Base-by-base conservation (phyloP, 2,888 invertebrate genomes). In the Drosophila pullipes region DNA sequence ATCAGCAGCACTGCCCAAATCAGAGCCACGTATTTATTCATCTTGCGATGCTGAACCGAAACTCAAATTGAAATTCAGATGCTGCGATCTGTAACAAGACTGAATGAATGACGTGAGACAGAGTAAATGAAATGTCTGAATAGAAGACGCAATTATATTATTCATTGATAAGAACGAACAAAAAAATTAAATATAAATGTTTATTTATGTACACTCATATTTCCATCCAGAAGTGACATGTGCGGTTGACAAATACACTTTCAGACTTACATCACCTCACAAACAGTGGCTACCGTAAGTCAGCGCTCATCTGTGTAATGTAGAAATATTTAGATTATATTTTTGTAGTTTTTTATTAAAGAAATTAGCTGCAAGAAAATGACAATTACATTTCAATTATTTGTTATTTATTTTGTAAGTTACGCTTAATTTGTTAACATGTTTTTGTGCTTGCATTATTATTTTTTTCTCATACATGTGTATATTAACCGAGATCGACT, bases 161-260 rank as follows among this genome's bases (percentile, higher is more conserved):
- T 49, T 49, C 50, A 71, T 69, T 79, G 81, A 81, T 81, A 81
- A 85, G 83, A 44, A 25, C 47, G 39, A 55, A 54, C 59, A 59
- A 55, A 47, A 61, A 25, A 49, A 13, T 16, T 7, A 57, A 11
- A 4, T 39, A 39, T 35, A 28, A 13, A 64, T 47, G 6, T 47
- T 16, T 30, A 31, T 25, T 47, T 44, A 31, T 13, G 30, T 5
- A 49, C 25, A 25, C 4, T 47, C n/a, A 60, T 50, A 30, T 33
- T 50, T 31, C 7, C n/a, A 49, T 35, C 31, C 31, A 47, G 60
- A 60, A 35, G 30, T 63, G 52, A 35, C 50, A 57, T 10, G n/a
- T 33, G n/a, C 37, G 16, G 25, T 55, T 68, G 41, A 35, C 35
- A 70, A 60, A 69, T 47, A 33, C 10, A 41, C 25, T 25, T n/a